Conservation (phyloP, 2,888 invertebrate species). For the Drosophila macrospina region DNA sequence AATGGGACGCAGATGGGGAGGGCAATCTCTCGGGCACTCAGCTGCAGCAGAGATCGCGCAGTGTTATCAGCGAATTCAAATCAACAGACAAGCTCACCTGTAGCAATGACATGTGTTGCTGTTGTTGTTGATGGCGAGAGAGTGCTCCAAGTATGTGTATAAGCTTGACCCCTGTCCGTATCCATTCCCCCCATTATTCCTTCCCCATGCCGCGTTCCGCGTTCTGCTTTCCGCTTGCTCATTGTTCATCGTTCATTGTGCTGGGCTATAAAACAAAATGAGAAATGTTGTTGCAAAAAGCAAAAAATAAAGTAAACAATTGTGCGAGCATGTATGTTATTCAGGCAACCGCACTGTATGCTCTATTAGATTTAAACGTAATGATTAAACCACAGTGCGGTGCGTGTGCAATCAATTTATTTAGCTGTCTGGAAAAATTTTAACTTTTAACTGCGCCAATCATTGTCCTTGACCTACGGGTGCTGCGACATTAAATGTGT, state of each 20-base stretch:
- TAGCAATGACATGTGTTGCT: slow-evolving; percentile 77
- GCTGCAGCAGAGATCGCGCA: slow-evolving; percentile 58
- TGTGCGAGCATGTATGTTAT: slow-evolving; percentile 32
- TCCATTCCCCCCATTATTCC: slow-evolving; percentile 1
- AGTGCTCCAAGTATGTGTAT: slow-evolving; percentile 32
- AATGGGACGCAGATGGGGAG: background rate
- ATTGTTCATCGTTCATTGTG: slow-evolving; percentile 14
- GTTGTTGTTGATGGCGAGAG: slow-evolving; percentile 46
- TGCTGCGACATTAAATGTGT: slow-evolving; percentile 46
- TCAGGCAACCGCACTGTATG: slow-evolving; percentile 28
- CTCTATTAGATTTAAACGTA: slow-evolving; percentile 76
- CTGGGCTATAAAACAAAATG: slow-evolving; percentile 76
- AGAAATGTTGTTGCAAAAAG: slow-evolving; percentile 73
- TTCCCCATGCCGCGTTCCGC: background rate
- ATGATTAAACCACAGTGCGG: slow-evolving; percentile 67
- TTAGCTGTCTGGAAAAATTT: slow-evolving; percentile 55
- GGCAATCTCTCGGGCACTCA: slow-evolving; percentile 53
- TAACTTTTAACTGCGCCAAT: slow-evolving; percentile 34
- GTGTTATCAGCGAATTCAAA: slow-evolving; percentile 73
- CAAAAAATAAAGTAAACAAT: slow-evolving; percentile 41
- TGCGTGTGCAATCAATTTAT: slow-evolving; percentile 57
- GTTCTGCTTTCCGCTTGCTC: background rate
- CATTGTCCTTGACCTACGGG: slow-evolving; percentile 73
- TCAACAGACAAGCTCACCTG: slow-evolving; percentile 71
- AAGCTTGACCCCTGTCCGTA: slow-evolving; percentile 61